Base-by-base conservation (phyloP, 2,797 vertebrate species). In the Sebastes hubbsi region DNA sequence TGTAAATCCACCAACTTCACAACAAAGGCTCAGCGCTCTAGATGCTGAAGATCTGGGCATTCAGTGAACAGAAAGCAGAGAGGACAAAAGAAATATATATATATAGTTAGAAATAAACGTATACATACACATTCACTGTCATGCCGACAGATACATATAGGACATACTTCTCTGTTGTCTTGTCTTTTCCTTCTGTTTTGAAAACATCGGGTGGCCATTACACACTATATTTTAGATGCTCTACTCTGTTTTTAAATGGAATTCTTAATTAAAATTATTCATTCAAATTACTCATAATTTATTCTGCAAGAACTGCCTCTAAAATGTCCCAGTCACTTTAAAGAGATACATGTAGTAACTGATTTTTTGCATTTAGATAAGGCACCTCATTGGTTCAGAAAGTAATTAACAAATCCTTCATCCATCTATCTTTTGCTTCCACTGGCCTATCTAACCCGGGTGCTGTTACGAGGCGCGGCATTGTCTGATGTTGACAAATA, bases 401-500 rank as follows among this genome's bases (percentile, higher is more conserved):
- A 68, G 27, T 81, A 72, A 72, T 77, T 70, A 75, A 64, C 46
- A 76, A 63, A 78, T 59, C 46, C 58, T 72, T 79, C 38, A 74
- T 80, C 79, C 24, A 49, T 79, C 46, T 49, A 1, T 54, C 24
- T 70, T 68, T 72, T 18, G 62, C 30, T 64, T 32, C 18, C 42
- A 60, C 30, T 9, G 22, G 20, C 24, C 32, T 66, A 18, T 72
- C 52, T 80, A 60, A 60, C 20, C 14, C 32, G 6, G 27, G 11
- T 52, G 24, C 52, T 56, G 24, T 69, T 27, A 29, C 8, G 62
- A 68, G 27, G 18, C 25, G 5, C 6, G 1, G 14, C 36, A 10
- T n/a, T 38, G 32, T 82, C 58, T 72, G 73, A 86, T 80, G 70
- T 56, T 73, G 73, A 82, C 64, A 83, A 86, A 85, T 78, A 69